phyloP scores from a whole-genome alignment of 1,140 invertebrate genomes.

The Bombus confusus region DNA sequence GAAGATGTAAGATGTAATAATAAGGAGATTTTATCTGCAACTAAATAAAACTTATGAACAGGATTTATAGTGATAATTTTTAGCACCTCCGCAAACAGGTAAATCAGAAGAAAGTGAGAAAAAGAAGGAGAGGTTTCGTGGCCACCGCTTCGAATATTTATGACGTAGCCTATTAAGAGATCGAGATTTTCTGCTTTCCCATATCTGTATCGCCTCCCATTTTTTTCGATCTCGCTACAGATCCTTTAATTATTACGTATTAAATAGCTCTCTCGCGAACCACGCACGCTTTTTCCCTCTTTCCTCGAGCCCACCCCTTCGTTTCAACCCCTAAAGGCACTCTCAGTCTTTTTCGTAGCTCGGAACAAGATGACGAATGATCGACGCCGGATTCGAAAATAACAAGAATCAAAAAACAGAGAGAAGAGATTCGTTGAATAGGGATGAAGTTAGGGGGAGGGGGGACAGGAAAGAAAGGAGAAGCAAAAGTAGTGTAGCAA shows the following conservation, averaged over 20 bases:
- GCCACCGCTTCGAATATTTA: conserved; percentile 59
- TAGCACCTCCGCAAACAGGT: background rate
- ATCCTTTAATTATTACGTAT: background rate
- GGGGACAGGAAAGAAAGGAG: conserved; percentile 10
- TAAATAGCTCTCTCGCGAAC: background rate
- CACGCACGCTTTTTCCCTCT: background rate
- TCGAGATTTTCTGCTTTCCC: conserved; percentile 19
- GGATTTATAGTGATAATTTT: conserved; percentile 25
- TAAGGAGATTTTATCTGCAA: background rate
- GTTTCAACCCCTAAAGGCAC: background rate
- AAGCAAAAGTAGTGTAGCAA: conserved; percentile 57
- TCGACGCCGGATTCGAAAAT: conserved; percentile 39
- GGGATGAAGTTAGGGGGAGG: no score
- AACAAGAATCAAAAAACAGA: background rate
- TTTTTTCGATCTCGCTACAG: conserved; percentile 11
- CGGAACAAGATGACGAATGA: conserved; percentile 16
- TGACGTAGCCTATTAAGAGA: conserved; percentile 33
- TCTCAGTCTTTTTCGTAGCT: conserved; percentile 9
- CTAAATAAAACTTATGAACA: background rate
- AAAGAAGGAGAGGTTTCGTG: conserved; percentile 8
- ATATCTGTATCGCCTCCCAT: background rate
- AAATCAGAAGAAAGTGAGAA: conserved; percentile 40
- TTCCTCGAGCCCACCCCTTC: background rate
- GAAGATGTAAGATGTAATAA: no score
- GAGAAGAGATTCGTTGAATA: background rate